Percentiles rank a stretch among this genome's conserved stretches.
Evolutionary conservation across 2,113 vertebrate species (phyloP).

Genomic region (Antechinus flavipes): DNA sequence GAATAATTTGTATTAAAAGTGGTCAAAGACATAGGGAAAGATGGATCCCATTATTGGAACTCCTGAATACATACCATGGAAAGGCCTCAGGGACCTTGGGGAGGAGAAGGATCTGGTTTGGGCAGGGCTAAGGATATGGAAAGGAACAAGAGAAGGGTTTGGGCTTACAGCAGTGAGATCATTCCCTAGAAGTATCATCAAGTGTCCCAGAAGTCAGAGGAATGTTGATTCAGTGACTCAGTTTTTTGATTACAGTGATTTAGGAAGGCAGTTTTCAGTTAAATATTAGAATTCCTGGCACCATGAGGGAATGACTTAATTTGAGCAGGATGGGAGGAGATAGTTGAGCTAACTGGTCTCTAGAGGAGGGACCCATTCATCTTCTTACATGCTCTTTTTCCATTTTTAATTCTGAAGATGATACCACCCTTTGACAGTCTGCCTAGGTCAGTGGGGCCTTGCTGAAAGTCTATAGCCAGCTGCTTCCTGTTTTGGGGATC

Average conservation of each 20-base stretch:
- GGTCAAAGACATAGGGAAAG: neutral
- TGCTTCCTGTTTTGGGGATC: neutral
- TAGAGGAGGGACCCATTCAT: neutral
- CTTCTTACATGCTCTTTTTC: neutral
- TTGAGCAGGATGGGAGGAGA: neutral
- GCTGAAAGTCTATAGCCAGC: neutral
- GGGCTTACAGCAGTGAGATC: neutral
- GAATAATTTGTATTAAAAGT: neutral
- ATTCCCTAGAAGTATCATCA: neutral
- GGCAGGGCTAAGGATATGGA: neutral
- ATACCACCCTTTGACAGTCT: neutral
- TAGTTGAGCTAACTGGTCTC: neutral
- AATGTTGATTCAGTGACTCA: conserved; percentile 1
- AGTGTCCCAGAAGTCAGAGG: neutral
- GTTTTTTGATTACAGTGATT: neutral
- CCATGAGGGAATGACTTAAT: neutral
- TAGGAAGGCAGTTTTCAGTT: conserved; percentile 1
- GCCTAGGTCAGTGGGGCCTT: neutral
- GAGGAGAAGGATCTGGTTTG: neutral
- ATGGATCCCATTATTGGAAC: neutral
- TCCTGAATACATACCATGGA: neutral
- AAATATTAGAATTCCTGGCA: conserved; percentile 17
- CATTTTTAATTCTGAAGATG: neutral
- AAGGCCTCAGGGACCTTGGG: neutral
- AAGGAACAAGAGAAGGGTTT: neutral